These are phyloP conservation scores for Philotrypesis tridentata DNA, from an alignment of 1,140 invertebrate genomes.

Conservation along the genomic window DNA sequence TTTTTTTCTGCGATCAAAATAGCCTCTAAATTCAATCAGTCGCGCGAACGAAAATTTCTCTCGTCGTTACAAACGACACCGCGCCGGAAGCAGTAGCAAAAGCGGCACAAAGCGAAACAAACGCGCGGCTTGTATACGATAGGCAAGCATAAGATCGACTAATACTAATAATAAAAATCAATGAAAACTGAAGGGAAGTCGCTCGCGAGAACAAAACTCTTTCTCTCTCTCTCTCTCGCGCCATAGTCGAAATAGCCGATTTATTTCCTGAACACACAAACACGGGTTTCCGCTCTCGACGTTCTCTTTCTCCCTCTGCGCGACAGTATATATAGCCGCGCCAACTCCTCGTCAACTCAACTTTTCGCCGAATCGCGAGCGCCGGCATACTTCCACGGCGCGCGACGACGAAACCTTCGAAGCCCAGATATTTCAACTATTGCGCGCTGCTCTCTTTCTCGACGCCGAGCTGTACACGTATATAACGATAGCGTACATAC, in stretches of 20 bases:
- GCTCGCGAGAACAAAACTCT: too few species aligned
- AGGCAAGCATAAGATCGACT: too few species aligned
- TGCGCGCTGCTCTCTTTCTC: too few species aligned
- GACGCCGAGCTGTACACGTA: background rate
- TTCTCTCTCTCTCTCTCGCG: too few species aligned
- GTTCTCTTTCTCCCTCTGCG: background rate
- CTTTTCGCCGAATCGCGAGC: conserved; percentile 23
- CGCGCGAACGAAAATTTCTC: too few species aligned
- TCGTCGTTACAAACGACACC: too few species aligned
- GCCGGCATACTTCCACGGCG: background rate
- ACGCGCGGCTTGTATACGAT: too few species aligned
- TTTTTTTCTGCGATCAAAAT: too few species aligned
- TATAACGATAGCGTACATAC: too few species aligned
- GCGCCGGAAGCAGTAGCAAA: too few species aligned
- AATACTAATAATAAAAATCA: background rate
- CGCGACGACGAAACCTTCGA: background rate
- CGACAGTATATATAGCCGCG: background rate
- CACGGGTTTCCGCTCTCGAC: conserved; percentile 27
- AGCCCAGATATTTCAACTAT: background rate
- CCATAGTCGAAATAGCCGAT: conserved; percentile 38
- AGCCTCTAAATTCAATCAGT: too few species aligned
- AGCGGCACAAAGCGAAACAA: too few species aligned
- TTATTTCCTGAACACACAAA: conserved; percentile 35
- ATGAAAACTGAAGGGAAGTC: conserved; percentile 16
- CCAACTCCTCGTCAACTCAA: conserved; percentile 16